These are phyloP conservation scores for Laterallus jamaicensis DNA, from an alignment of 2,113 vertebrate genomes.

Conservation along the genomic window DNA sequence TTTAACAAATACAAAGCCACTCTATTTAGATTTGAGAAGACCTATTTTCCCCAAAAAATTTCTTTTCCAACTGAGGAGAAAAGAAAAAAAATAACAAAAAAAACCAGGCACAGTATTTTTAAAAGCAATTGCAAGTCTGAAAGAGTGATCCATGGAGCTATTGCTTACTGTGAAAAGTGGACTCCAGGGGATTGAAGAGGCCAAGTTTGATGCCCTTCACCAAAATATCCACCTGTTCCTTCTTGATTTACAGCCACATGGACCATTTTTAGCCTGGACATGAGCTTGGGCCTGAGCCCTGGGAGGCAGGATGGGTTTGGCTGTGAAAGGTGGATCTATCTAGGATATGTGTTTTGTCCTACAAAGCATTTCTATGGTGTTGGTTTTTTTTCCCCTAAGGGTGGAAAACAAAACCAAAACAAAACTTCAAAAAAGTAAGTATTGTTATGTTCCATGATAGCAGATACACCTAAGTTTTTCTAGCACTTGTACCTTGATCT, in stretches of 20 bases:
- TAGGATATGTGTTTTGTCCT: neutral
- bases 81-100: neutral
- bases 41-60: neutral
- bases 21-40: neutral
- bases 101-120: neutral
- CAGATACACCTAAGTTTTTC: neutral
- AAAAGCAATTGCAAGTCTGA: neutral
- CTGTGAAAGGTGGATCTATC: neutral
- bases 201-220: neutral
- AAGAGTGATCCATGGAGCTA: neutral
- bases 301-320: neutral
- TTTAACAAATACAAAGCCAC: neutral
- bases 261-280: rapidly evolving
- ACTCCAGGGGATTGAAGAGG: neutral
- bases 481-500: neutral
- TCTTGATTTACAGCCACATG: rapidly evolving
- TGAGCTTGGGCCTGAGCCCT: neutral
- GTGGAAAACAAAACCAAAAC: neutral
- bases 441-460: rapidly evolving
- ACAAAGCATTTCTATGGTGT: neutral
- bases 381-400: neutral
- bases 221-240: neutral
- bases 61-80: neutral
- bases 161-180: neutral
- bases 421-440: neutral